These are phyloP conservation scores for Anoura caudifer DNA, from an alignment of 2,113 vertebrate genomes.

Conservation along the genomic window DNA sequence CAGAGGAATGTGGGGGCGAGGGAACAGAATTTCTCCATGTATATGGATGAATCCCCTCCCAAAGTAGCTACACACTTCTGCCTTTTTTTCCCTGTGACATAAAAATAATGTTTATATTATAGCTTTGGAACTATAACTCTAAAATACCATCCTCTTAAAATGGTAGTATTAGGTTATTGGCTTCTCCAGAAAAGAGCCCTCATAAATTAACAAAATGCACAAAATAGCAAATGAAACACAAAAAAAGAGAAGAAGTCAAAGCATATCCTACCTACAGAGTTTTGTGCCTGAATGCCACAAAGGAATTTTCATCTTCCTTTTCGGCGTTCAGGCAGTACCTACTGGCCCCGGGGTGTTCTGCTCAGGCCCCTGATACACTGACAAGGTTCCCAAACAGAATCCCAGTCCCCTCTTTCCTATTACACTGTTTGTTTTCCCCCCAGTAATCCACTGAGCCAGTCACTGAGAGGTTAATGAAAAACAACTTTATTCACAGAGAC, in stretches of 20 bases:
- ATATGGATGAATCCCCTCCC: neutral
- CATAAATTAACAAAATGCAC: neutral
- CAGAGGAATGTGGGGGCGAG: neutral
- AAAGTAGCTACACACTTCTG: neutral
- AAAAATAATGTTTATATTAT: neutral
- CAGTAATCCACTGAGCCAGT: constrained; percentile 44
- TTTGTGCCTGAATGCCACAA: too few species aligned
- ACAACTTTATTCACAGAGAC: constrained; percentile 64
- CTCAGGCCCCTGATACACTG: neutral
- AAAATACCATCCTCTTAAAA: neutral
- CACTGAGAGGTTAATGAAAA: constrained; percentile 56
- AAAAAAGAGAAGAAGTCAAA: neutral
- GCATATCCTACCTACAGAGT: rapidly evolving
- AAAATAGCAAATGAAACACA: neutral
- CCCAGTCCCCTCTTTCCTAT: neutral
- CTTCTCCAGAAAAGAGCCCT: neutral
- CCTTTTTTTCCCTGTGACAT: neutral
- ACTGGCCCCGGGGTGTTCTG: neutral
- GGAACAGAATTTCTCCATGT: neutral
- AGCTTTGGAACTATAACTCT: neutral
- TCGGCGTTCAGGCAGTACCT: too few species aligned
- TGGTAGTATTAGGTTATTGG: neutral
- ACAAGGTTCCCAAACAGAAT: neutral
- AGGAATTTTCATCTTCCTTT: neutral
- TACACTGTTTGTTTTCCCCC: neutral